Base-by-base conservation (phyloP, 2,888 invertebrate species). In the Orthonevra nobilis region DNA sequence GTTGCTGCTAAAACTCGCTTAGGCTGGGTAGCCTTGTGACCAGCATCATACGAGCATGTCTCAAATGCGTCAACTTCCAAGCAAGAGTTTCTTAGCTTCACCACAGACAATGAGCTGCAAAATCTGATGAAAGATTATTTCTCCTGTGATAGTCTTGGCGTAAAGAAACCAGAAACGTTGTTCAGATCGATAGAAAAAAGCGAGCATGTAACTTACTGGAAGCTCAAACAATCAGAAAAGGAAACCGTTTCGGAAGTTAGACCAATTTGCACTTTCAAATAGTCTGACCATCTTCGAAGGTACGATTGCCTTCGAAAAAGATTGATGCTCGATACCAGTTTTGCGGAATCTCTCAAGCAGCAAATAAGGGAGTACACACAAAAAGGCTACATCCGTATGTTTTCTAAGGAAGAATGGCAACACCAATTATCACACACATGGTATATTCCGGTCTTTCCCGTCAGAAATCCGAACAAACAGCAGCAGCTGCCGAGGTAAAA, bases 381-480 rank as follows among this genome's bases (percentile, higher is more conserved):
- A 5, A 81, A 84, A 42, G 77, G 75, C 12, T 84, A 84, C 38
- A 77, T 74, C 2, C 20, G 72, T 5, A 74, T 64, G 44, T n/a
- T 82, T 12, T 20, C 52, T 9, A 17, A 14, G 12, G 50, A 75
- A 15, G 82, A 83, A 66, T 12, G 75, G 17, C 23, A 23, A n/a
- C n/a, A n/a, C n/a, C n/a, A n/a, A n/a, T n/a, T n/a, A n/a, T n/a
- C n/a, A 4, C 20, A 5, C 23, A 23, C 3, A 46, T 85, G 84
- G 85, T 85, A 84, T 32, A 23, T 84, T 3, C 84, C 85, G 75
- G 66, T 72, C 2, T 81, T 75, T 32, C 23, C 60, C 0, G 81
- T 81, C 0, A 40, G 9, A 4, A 82, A 85, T 42, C 75, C 81
- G 2, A 85, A 84, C 10, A 85, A 85, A 44, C 82, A 81, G 3